A percentile compares a stretch with the other conserved stretches of the same genome.
Conservation (phyloP, 2,113 vertebrate genomes). For the Aspidoscelis tigris region DNA sequence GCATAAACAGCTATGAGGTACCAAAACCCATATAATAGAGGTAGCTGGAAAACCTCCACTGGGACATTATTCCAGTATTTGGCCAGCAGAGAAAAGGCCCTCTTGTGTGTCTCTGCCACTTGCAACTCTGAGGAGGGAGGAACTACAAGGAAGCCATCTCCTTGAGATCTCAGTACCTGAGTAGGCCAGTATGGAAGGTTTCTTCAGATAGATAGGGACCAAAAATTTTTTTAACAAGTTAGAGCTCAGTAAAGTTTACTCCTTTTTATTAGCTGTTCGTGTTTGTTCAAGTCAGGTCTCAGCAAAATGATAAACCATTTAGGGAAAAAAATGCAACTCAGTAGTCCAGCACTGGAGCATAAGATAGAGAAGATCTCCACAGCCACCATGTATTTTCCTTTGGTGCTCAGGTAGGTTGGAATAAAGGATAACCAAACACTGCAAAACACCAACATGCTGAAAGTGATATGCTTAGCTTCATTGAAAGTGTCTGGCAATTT, state of each 20-base stretch:
- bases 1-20: too few relatives aligned
- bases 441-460: neutral
- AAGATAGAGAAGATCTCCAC: neutral
- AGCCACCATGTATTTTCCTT: neutral
- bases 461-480: neutral
- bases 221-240: too few relatives aligned
- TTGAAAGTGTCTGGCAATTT: neutral
- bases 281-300: neutral
- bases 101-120: too few relatives aligned
- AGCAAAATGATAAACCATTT: neutral
- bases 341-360: neutral
- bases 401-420: neutral
- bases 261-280: neutral
- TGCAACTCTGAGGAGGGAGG: too few relatives aligned
- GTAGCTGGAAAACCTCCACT: too few relatives aligned
- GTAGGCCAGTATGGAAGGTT: too few relatives aligned
- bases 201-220: too few relatives aligned
- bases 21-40: too few relatives aligned
- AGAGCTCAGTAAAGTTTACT: neutral
- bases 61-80: too few relatives aligned
- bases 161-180: too few relatives aligned
- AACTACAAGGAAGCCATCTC: too few relatives aligned
- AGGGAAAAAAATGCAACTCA: neutral
- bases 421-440: neutral
- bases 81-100: too few relatives aligned